Evolutionary conservation across 2,113 vertebrate species (phyloP).

Genomic region (Desmodus rotundus): DNA sequence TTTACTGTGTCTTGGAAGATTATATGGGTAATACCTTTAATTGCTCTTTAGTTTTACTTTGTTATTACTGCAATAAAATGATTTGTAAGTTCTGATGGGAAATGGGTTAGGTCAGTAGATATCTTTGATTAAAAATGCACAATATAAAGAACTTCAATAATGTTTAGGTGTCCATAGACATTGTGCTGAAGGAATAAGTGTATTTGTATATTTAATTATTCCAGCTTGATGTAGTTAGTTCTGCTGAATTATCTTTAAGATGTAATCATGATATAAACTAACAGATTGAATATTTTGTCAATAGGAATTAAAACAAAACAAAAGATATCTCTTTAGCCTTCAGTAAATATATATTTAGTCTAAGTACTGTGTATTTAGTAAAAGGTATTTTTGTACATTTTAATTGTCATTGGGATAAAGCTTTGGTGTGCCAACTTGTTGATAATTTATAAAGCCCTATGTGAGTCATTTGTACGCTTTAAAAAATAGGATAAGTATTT

Average conservation of each 20-base stretch:
- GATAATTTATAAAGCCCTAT: background rate
- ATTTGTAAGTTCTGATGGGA: background rate
- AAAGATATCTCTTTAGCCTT: background rate
- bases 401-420: background rate
- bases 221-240: background rate
- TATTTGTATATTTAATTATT: background rate
- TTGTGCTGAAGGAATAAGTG: background rate
- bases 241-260: background rate
- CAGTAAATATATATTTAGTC: background rate
- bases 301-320: background rate
- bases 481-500: background rate
- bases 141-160: background rate
- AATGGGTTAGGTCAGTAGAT: background rate
- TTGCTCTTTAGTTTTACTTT: conserved; percentile 8
- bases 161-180: background rate
- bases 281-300: background rate
- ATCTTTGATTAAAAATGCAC: background rate
- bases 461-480: background rate
- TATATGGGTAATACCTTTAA: background rate
- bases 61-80: background rate
- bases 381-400: background rate
- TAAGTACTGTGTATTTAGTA: background rate
- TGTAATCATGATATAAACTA: conserved; percentile 1
- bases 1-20: background rate
- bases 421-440: background rate